A percentile compares a stretch with the other conserved stretches of the same genome.
phyloP scores from a whole-genome alignment of 2,797 vertebrate genomes.

The Etheostoma perlongum region DNA sequence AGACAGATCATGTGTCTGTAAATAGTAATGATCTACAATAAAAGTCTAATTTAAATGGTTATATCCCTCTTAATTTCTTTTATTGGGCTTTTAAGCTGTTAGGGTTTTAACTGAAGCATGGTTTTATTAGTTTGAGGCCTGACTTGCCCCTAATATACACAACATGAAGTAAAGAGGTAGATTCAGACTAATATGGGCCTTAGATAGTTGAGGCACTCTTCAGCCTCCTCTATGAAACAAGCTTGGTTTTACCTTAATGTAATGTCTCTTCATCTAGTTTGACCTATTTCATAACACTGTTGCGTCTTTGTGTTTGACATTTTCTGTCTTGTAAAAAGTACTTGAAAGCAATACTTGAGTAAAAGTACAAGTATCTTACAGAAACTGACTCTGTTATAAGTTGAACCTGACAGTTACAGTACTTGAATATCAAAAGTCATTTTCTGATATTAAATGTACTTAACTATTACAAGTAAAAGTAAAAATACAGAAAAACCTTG shows the following conservation, averaged over 20 bases:
- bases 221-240: not conserved
- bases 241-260: not conserved
- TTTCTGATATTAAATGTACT: no score
- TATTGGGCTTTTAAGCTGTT: conserved; percentile 71
- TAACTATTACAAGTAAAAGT: no score
- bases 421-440: no score
- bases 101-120: conserved; percentile 57
- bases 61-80: conserved; percentile 58
- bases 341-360: no score
- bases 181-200: conserved; percentile 23
- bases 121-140: conserved; percentile 66
- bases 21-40: conserved; percentile 57
- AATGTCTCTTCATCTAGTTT: not conserved
- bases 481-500: no score
- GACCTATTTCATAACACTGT: not conserved
- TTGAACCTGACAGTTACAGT: no score
- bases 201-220: not conserved
- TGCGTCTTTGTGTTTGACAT: not conserved
- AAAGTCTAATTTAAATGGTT: conserved; percentile 55
- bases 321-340: not conserved
- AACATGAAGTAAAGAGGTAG: conserved; percentile 55
- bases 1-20: conserved; percentile 40
- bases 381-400: no score
- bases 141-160: conserved; percentile 51
- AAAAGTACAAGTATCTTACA: no score